Evolutionary conservation across 2,113 vertebrate species (phyloP).

Genomic region (Vidua chalybeata): DNA sequence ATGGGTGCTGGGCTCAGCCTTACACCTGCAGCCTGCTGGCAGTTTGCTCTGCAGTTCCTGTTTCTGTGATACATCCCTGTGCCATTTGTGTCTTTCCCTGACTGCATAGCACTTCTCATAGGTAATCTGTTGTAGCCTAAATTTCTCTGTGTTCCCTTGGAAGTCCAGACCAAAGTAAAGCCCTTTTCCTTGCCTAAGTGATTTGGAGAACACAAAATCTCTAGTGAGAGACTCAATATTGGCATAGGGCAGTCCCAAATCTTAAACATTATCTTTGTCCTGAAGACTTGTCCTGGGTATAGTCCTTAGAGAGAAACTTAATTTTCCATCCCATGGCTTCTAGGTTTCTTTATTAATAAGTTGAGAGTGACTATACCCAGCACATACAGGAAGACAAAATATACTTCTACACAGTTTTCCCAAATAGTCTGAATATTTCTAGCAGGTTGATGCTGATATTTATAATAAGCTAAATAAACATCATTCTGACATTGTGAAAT

Average conservation of each 20-base stretch:
- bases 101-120: neutral
- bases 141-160: neutral
- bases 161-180: neutral
- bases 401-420: neutral
- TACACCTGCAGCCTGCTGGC: neutral
- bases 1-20: neutral
- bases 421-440: neutral
- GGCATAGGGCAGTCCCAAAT: neutral
- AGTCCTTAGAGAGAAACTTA: neutral
- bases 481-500: neutral
- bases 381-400: neutral
- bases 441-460: neutral
- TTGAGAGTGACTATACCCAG: neutral
- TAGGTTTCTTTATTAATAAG: neutral
- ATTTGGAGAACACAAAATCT: neutral
- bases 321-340: neutral
- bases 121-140: neutral
- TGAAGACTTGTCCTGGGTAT: neutral
- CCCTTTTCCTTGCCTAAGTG: neutral
- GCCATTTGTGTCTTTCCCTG: neutral
- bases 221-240: neutral
- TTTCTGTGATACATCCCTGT: neutral
- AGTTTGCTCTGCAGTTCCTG: neutral
- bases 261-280: neutral
- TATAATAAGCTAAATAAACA: neutral